Conservation (phyloP, 2,797 vertebrate species). For the Girardinus metallicus region DNA sequence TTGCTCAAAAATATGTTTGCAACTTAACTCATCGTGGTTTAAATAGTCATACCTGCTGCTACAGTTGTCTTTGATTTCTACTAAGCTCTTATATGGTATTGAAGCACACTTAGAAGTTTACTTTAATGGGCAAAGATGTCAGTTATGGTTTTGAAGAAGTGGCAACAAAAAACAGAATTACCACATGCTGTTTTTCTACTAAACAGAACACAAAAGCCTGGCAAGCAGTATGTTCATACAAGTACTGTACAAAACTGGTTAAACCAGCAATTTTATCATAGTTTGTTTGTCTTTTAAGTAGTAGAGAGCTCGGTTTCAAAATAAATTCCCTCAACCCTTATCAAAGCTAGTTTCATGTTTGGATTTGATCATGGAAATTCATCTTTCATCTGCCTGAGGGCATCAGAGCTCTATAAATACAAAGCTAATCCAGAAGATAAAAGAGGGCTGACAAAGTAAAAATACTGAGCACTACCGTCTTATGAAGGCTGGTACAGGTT, state of each 20-base stretch:
- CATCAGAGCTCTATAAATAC: conserved; percentile 37
- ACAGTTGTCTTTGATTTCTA: not conserved
- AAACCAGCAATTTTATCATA: not conserved
- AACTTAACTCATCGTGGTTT: not conserved
- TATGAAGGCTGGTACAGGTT: conserved; percentile 16
- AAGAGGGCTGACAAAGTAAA: conserved; percentile 17
- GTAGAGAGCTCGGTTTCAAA: not conserved
- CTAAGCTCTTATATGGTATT: not conserved
- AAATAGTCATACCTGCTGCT: not conserved
- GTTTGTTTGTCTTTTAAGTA: conserved; percentile 4
- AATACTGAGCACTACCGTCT: conserved; percentile 7
- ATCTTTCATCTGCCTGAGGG: conserved; percentile 12
- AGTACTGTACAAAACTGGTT: not conserved
- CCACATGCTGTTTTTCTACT: not conserved
- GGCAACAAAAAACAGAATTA: not conserved
- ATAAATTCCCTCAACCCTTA: not conserved
- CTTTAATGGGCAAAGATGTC: not conserved
- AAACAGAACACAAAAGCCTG: conserved; percentile 6
- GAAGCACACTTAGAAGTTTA: not conserved
- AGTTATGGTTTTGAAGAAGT: not conserved
- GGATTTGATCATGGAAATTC: conserved; percentile 5
- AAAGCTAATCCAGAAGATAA: conserved; percentile 37
- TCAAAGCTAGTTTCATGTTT: conserved; percentile 10
- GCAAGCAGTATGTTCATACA: not conserved
- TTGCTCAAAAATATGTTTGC: not conserved